Base-by-base conservation (phyloP, 64 coral and sea anemone species). In the Platygyra sinensis region DNA sequence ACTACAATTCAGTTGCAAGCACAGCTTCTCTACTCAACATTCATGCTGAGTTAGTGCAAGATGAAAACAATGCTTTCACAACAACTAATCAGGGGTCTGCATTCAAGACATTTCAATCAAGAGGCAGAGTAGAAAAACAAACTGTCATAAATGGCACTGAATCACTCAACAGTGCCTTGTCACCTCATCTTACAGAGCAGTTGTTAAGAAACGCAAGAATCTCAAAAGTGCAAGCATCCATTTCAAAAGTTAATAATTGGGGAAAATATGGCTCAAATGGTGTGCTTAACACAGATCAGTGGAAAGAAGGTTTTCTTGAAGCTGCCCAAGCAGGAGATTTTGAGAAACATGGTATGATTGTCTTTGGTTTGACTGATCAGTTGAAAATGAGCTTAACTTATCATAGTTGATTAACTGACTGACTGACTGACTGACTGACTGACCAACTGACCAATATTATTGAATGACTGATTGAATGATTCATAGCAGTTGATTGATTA, bases 1-100 rank as follows among this genome's bases (percentile, higher is more conserved):
- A 97, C 77, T 97, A 80, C 88, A 97, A 97, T 69, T 97, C 95
- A 22, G 87, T 97, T 42, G 95, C 95, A 31, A 97, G 95, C 51
- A 91, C 95, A 18, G 77, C 92, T 46, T 97, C 95, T 10, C 71
- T 97, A 33, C 63, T 97, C 1, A 97, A 94, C 80, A 77, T 91
- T 10, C 61, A 85, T 5, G 25, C 86, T 30, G 94, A 95, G 64
- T 39, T 52, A 73, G 38, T 63, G 9, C 86, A 73, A 30, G 86
- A 94, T 32, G 86, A 89, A 20, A 74, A 74, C 71, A 89, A 77
- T 86, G 3, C 79, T 28, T 46, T 77, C 22, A 55, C 85, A 69
- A 52, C 71, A 69, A 74, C 55, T 28, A 50, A 67, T 62, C 39
- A 74, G 36, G 27, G 51, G n/a, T 30, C 39, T 10, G 31, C 72